Evolutionary conservation across 2,797 vertebrate genomes (phyloP).

Genomic region (Glossophaga mutica): DNA sequence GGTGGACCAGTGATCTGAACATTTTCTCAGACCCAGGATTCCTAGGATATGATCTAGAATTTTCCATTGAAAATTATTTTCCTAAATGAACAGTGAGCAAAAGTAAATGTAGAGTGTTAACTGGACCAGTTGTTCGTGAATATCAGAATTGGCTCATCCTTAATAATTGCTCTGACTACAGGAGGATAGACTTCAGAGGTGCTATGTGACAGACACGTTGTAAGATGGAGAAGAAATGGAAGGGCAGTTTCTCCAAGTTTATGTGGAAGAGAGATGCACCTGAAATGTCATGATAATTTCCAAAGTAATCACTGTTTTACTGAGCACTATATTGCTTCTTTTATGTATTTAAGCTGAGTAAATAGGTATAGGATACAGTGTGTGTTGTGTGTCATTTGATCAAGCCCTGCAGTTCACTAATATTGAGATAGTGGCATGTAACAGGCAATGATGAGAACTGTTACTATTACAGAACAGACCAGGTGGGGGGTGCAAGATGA

Average conservation of each 20-base stretch:
- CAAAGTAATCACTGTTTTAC: background rate
- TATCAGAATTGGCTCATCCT: background rate
- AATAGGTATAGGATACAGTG: background rate
- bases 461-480: background rate
- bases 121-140: background rate
- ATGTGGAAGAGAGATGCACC: background rate
- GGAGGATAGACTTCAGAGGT: background rate
- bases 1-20: background rate
- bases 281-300: background rate
- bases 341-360: background rate
- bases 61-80: background rate
- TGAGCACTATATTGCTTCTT: background rate
- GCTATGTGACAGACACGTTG: background rate
- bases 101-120: background rate
- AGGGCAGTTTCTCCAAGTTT: background rate
- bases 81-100: background rate
- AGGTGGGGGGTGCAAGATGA: no score
- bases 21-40: background rate
- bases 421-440: background rate
- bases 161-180: background rate
- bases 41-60: background rate
- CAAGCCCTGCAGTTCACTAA: background rate
- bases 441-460: background rate
- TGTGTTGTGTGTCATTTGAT: background rate
- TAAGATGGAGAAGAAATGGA: background rate